Evolutionary conservation across 2,113 vertebrate species (phyloP).

Genomic region (Ceyx cyanopectus): DNA sequence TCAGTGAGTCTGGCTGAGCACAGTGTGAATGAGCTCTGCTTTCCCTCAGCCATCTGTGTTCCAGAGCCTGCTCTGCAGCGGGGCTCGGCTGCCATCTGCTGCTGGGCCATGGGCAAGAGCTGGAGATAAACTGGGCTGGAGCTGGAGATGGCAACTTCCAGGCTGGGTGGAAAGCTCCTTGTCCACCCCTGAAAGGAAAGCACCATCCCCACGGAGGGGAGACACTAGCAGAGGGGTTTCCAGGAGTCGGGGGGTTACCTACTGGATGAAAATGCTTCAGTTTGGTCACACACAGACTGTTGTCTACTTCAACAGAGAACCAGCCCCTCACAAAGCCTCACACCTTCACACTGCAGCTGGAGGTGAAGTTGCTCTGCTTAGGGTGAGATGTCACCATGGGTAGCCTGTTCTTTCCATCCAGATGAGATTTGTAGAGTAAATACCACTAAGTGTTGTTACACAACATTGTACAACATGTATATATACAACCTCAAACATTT

Average conservation of each 20-base stretch:
- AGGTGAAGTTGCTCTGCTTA: neutral
- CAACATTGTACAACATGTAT: too few relatives aligned
- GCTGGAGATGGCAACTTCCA: neutral
- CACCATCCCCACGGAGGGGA: neutral
- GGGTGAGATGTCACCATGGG: neutral
- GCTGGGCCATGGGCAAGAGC: neutral
- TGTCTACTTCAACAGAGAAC: neutral
- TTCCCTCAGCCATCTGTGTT: neutral
- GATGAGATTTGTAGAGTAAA: neutral
- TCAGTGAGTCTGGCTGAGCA: neutral
- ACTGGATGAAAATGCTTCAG: neutral
- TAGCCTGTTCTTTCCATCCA: neutral
- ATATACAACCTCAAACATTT: neutral
- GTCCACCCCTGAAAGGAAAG: neutral
- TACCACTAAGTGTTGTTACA: neutral
- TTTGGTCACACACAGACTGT: neutral
- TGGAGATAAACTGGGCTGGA: too few relatives aligned
- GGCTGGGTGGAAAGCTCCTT: neutral
- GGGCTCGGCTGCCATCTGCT: conserved; percentile 71
- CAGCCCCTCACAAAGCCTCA: neutral
- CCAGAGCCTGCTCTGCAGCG: neutral
- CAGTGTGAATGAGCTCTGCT: neutral
- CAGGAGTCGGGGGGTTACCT: neutral
- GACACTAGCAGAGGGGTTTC: neutral
- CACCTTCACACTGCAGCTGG: neutral